These are phyloP conservation scores for Tragelaphus strepsiceros DNA, from an alignment of 2,113 vertebrate genomes.

Conservation along the genomic window DNA sequence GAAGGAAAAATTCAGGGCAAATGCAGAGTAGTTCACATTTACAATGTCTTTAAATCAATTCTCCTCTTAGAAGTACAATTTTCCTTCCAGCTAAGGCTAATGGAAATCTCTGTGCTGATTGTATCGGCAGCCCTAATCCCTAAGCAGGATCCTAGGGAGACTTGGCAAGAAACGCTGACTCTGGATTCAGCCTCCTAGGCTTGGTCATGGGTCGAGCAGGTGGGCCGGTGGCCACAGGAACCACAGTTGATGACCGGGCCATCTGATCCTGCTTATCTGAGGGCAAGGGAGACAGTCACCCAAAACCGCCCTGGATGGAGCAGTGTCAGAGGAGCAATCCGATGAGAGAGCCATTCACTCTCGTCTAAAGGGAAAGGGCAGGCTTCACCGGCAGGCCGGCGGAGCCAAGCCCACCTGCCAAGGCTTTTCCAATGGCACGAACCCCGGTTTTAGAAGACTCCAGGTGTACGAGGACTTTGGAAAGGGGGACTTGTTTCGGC, in stretches of 20 bases:
- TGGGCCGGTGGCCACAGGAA: not conserved
- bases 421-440: not conserved
- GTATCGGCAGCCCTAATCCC: not conserved
- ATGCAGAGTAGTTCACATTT: not conserved
- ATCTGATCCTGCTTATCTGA: not conserved
- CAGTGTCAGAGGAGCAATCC: accelerated
- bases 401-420: not conserved
- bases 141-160: not conserved
- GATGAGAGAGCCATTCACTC: not conserved
- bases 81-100: not conserved
- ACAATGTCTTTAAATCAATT: not conserved
- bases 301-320: accelerated
- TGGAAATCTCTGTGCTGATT: not conserved
- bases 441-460: not conserved
- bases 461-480: not conserved
- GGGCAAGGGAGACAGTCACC: not conserved
- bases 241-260: not conserved
- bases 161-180: not conserved
- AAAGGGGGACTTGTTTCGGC: not conserved
- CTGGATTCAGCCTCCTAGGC: not conserved
- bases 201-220: accelerated
- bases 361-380: accelerated
- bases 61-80: not conserved
- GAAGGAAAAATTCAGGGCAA: not conserved
- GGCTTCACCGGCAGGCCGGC: not conserved